phyloP scores from a whole-genome alignment of 2,113 vertebrate genomes.

The Mobula birostris region DNA sequence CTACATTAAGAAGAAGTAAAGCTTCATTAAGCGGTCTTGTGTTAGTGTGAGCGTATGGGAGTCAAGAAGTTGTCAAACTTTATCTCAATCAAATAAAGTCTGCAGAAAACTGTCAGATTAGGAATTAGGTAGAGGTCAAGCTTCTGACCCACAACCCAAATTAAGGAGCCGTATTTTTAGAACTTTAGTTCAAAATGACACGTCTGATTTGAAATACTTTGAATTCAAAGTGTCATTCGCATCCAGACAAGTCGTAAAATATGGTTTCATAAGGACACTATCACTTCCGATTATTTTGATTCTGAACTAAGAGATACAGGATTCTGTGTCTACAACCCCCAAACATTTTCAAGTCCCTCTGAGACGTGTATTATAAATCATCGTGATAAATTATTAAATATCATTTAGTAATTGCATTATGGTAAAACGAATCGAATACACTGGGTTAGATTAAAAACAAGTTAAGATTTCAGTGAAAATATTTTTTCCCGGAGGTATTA shows the following conservation, averaged over 20 bases:
- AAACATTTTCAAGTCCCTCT: background rate
- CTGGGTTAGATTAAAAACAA: background rate
- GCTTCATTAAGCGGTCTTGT: constrained; percentile 62
- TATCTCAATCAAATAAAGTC: constrained; percentile 64
- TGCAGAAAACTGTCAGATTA: constrained; percentile 54
- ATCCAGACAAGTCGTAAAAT: background rate
- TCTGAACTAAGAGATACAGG: background rate
- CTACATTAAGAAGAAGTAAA: constrained; percentile 40
- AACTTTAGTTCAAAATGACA: constrained; percentile 60
- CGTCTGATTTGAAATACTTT: constrained; percentile 54
- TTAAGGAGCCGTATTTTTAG: constrained; percentile 51
- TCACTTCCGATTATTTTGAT: background rate
- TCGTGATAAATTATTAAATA: background rate
- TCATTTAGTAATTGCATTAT: background rate
- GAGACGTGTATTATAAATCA: background rate
- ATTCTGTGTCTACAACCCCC: too few relatives aligned
- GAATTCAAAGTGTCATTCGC: constrained; percentile 42
- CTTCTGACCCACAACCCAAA: constrained; percentile 68
- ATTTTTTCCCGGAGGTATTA: background rate
- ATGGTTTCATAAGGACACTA: background rate
- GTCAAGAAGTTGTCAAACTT: constrained; percentile 88
- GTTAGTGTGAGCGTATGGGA: constrained; percentile 47
- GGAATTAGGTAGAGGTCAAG: constrained; percentile 57
- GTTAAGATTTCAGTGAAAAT: background rate
- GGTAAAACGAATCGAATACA: background rate